Evolutionary conservation across 2,113 vertebrate genomes (phyloP).

Genomic region (Labeo rohita): DNA sequence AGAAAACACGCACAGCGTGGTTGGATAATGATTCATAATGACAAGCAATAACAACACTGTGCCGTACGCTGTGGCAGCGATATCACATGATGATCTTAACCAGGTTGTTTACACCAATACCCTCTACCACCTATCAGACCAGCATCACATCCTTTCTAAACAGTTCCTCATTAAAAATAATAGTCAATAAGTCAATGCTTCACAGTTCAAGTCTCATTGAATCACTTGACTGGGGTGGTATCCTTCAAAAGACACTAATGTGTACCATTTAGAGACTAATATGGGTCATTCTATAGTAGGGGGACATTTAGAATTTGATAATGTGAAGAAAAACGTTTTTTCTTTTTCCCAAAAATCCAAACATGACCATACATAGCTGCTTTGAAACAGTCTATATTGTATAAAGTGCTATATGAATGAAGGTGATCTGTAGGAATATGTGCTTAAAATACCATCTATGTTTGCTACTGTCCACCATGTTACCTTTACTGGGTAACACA

Average conservation of each 20-base stretch:
- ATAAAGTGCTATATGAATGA: no score
- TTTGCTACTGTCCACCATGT: no score
- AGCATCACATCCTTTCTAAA: conserved; percentile 20
- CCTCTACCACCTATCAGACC: not conserved
- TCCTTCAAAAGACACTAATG: not conserved
- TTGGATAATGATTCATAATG: conserved; percentile 21
- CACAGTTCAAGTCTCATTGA: not conserved
- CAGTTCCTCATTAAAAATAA: not conserved
- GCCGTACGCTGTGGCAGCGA: not conserved
- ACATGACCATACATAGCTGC: no score
- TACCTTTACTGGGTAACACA: no score
- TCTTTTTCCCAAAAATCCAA: no score
- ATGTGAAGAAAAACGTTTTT: no score
- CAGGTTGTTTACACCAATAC: conserved; percentile 16
- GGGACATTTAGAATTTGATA: no score
- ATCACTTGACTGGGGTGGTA: not conserved
- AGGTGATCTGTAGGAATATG: no score
- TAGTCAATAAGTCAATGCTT: not conserved
- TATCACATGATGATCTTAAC: conserved; percentile 14
- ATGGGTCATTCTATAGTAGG: no score
- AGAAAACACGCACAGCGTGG: conserved; percentile 19
- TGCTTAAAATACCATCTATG: no score
- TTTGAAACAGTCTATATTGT: no score
- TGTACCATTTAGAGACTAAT: no score
- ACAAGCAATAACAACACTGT: conserved; percentile 12